phyloP scores from a whole-genome alignment of 2,113 vertebrate species.

The Ascaphus truei region DNA sequence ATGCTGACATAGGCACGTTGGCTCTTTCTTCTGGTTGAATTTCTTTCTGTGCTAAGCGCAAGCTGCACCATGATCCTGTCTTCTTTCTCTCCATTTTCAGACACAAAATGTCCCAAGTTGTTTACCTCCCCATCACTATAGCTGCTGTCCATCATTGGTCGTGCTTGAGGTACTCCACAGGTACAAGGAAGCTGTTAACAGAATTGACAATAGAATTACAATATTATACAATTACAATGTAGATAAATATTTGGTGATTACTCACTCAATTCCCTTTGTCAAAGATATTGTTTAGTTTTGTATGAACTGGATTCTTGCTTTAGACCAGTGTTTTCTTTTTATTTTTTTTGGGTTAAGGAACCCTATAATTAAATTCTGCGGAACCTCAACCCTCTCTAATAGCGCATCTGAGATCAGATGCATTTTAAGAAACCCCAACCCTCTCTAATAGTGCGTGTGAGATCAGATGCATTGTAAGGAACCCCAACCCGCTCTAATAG shows the following conservation, averaged over 20 bases:
- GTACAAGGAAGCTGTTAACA: slow-evolving; percentile 78
- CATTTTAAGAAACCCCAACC: no score
- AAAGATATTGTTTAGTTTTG: no score
- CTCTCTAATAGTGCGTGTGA: no score
- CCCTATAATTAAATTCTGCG: no score
- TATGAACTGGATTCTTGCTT: no score
- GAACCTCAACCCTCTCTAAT: no score
- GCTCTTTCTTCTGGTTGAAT: slow-evolving; percentile 71
- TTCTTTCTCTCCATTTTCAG: slow-evolving; percentile 75
- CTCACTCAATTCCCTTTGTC: background rate
- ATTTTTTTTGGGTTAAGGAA: no score
- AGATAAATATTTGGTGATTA: background rate
- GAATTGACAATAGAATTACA: no score
- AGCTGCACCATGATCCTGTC: slow-evolving; percentile 86
- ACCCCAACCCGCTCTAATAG: no score
- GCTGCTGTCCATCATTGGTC: slow-evolving; percentile 73
- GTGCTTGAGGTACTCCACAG: slow-evolving; percentile 75
- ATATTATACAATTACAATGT: background rate
- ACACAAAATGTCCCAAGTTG: slow-evolving; percentile 70
- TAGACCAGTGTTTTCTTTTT: no score
- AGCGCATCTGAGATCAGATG: no score
- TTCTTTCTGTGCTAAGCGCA: slow-evolving; percentile 71
- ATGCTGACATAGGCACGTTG: slow-evolving; percentile 83
- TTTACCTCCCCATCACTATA: slow-evolving; percentile 82
- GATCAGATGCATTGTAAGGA: no score